Base-by-base conservation (phyloP, 2,888 invertebrate genomes). In the Muschampia plurimacula region DNA sequence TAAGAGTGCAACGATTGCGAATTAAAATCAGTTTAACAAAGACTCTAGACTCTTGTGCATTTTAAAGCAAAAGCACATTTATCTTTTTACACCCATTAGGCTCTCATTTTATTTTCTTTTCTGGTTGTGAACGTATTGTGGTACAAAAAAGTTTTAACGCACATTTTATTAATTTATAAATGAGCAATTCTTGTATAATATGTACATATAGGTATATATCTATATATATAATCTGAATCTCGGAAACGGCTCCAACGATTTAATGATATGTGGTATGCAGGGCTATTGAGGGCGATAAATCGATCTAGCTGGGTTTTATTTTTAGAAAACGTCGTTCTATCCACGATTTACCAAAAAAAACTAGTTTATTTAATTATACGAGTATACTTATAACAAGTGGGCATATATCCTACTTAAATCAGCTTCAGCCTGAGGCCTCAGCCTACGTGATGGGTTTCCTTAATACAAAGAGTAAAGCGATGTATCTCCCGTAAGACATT, bases 1-100 rank as follows among this genome's bases (percentile, higher is more conserved):
- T 80, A 81, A 81, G 59, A 60, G 77, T 49, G 66, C 71, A 59
- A 66, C 60, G 71, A 72, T 72, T 72, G 71, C 39, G 66, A 72
- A 72, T 72, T 66, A 72, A 72, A 72, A 72, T 72, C 71, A 60
- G 66, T 72, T 72, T 67, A 72, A 71, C 65, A 71, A 71, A 60
- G 71, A 67, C 60, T 59, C 57, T 49, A 46, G 49, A 66, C 60
- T 72, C 28, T 60, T 72, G 60, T 60, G 71, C 60, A 72, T 72
- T 72, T 72, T 60, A 67, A 49, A 70, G 46, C 36, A 39, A 39
- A 57, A 36, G 5, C 22, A n/a, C 59, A 60, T 22, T 32, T 46
- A 44, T 59, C 32, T 55, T 64, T 70, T 65, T 52, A 28, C 36
- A 12, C 7, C 65, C 57, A 70, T 57, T 70, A 70, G 22, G 22